phyloP scores from a whole-genome alignment of 2,113 vertebrate species.

The Sylvilagus bachmani region DNA sequence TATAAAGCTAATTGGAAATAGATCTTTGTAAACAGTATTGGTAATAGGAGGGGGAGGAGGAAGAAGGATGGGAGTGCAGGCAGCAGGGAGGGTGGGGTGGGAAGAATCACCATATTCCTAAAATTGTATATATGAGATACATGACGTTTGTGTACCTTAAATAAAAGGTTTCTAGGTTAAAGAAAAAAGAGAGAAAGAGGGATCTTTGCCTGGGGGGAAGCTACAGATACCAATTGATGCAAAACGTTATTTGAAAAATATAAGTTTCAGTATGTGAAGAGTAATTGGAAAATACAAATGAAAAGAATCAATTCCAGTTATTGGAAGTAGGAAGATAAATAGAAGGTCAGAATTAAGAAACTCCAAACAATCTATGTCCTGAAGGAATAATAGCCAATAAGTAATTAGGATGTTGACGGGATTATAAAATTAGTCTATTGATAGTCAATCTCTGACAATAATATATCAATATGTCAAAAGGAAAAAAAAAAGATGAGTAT shows the following conservation, averaged over 20 bases:
- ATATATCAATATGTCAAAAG: not conserved
- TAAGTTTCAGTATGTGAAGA: not conserved
- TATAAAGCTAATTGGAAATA: too few species aligned
- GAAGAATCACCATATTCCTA: too few species aligned
- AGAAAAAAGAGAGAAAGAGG: too few species aligned
- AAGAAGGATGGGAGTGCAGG: too few species aligned
- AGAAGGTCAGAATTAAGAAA: constrained; percentile 8
- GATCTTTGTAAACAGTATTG: too few species aligned
- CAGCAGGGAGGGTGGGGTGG: too few species aligned
- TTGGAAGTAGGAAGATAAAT: not conserved
- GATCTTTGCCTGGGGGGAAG: not conserved
- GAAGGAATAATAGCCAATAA: not conserved
- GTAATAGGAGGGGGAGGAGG: too few species aligned
- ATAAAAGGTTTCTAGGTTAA: too few species aligned
- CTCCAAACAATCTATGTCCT: not conserved
- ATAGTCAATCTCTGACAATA: not conserved
- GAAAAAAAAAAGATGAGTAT: not conserved
- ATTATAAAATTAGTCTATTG: not conserved
- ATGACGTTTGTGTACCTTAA: too few species aligned
- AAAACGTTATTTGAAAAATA: not conserved
- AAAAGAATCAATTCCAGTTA: not conserved
- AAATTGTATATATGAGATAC: too few species aligned
- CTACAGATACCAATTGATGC: not conserved
- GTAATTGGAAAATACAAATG: constrained; percentile 39
- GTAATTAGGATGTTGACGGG: not conserved